phyloP scores from a whole-genome alignment of 2,113 vertebrate species.

The Chrysochloris asiatica region DNA sequence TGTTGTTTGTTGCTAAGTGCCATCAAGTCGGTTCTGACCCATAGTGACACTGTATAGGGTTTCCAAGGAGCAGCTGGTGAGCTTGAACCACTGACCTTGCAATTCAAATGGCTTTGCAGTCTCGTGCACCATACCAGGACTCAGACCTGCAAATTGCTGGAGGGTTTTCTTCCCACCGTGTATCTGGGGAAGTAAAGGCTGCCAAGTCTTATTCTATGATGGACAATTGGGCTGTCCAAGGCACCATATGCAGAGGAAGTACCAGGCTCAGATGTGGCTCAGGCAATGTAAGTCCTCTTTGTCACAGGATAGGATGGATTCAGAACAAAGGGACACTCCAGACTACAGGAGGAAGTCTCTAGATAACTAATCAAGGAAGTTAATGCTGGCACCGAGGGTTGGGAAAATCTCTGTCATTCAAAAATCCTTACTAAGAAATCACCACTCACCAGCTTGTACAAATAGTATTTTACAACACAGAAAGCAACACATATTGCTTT shows the following conservation, averaged over 20 bases:
- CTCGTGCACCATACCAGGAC: too few species aligned
- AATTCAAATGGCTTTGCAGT: too few species aligned
- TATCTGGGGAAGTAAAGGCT: background rate
- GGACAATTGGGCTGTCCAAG: too few species aligned
- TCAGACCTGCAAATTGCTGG: background rate
- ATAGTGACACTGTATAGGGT: too few species aligned
- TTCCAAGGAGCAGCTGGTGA: too few species aligned
- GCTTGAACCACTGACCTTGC: too few species aligned
- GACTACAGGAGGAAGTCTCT: too few species aligned
- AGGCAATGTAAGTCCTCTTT: accelerated
- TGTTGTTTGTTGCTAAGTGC: too few species aligned
- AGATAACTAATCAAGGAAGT: background rate
- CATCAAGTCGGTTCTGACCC: too few species aligned
- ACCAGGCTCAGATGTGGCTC: background rate
- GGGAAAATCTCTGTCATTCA: background rate
- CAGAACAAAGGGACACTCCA: background rate
- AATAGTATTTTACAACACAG: too few species aligned
- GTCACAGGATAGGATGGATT: background rate
- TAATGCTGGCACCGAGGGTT: accelerated
- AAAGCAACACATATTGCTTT: too few species aligned
- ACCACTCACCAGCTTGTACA: background rate
- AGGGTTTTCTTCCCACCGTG: accelerated
- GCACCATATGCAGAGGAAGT: accelerated
- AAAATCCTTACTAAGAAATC: background rate
- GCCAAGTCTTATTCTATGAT: too few species aligned